These are phyloP conservation scores for Carlito syrichta DNA, from an alignment of 2,113 vertebrate species.

Conservation along the genomic window DNA sequence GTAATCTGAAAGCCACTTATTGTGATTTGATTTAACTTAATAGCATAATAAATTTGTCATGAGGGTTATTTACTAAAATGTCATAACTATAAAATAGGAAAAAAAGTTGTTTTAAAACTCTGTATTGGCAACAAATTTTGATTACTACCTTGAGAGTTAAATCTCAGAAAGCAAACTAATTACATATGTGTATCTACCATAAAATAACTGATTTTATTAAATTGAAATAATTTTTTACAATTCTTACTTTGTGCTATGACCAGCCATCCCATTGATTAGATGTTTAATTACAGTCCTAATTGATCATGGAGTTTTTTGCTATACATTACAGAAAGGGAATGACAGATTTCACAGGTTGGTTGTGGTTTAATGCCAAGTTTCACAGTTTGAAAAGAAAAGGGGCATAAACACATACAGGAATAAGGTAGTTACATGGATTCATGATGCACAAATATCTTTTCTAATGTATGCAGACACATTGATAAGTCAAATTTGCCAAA, in stretches of 20 bases:
- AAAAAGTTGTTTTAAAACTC: not conserved
- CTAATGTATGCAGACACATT: slow-evolving; percentile 19
- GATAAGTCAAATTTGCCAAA: slow-evolving; percentile 21
- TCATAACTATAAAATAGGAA: not conserved
- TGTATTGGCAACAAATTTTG: not conserved
- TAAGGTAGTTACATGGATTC: slow-evolving; percentile 4
- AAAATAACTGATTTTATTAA: slow-evolving; percentile 14
- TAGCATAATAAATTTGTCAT: not conserved
- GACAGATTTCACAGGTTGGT: slow-evolving; percentile 57
- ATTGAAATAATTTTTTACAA: not conserved
- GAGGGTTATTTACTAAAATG: not conserved
- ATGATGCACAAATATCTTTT: slow-evolving; percentile 27
- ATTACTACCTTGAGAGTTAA: not conserved
- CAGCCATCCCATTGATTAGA: not conserved
- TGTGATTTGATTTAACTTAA: not conserved
- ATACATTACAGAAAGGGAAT: not conserved
- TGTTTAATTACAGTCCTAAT: slow-evolving; percentile 43
- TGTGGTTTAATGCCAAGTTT: slow-evolving; percentile 8
- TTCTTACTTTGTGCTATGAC: not conserved
- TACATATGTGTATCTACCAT: not conserved
- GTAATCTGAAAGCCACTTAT: not conserved
- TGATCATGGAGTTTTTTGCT: not conserved
- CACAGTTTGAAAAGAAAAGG: slow-evolving; percentile 18
- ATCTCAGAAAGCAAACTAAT: not conserved
- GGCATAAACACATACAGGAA: not conserved